Conservation (phyloP, 64 coral and sea anemone genomes). For the Pocillopora damicornis region DNA sequence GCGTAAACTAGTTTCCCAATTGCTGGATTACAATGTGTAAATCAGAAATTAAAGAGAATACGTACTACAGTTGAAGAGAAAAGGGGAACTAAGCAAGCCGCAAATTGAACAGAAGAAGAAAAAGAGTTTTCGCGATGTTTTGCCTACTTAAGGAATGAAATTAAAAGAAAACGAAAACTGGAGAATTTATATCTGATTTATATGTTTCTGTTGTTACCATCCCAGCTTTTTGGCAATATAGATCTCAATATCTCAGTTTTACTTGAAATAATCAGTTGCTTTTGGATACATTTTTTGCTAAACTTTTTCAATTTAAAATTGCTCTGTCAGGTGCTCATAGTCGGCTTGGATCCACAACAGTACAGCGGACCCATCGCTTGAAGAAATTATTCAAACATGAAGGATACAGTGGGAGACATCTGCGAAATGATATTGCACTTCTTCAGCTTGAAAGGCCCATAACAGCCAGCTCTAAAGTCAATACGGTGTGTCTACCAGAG, state of each 20-base stretch:
- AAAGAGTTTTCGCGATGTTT: no score
- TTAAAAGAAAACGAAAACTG: no score
- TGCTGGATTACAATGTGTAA: background rate
- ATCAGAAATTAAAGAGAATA: no score
- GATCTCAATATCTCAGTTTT: background rate
- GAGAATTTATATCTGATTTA: no score
- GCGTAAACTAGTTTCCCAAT: no score
- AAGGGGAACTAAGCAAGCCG: no score
- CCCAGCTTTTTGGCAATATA: no score
- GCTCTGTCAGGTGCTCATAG: slow-evolving; percentile 51
- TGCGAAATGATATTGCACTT: slow-evolving; percentile 52
- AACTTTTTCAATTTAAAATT: background rate
- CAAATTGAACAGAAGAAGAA: no score
- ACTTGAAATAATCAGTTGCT: background rate
- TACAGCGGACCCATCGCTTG: slow-evolving; percentile 42
- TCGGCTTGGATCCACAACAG: slow-evolving; percentile 12
- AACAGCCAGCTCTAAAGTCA: slow-evolving; percentile 2
- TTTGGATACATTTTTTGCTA: no score
- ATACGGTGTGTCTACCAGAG: slow-evolving; percentile 44
- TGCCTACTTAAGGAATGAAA: no score
- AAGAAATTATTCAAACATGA: slow-evolving; percentile 49
- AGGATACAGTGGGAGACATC: slow-evolving; percentile 27
- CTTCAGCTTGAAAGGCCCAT: slow-evolving; percentile 35
- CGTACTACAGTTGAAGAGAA: background rate
- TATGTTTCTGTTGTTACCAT: no score